Conservation (phyloP, 2,888 invertebrate species). For the Platycheirus rosarum region DNA sequence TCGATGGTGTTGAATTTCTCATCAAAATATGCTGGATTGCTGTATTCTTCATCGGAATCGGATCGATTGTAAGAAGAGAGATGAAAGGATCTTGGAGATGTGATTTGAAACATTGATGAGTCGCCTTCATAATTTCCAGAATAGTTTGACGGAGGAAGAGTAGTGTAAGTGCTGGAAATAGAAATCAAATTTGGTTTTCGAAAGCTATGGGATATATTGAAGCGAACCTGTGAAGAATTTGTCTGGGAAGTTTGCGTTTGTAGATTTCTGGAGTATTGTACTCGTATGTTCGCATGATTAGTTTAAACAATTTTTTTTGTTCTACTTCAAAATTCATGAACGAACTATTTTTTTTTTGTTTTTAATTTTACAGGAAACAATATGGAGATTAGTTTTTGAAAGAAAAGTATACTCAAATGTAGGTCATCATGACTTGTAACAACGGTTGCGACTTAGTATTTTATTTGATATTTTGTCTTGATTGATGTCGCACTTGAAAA, state of each 20-base stretch:
- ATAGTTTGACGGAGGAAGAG: slow-evolving; percentile 12
- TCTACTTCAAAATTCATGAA: not conserved
- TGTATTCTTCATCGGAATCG: slow-evolving; percentile 43
- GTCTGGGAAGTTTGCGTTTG: not conserved
- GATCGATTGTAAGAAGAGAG: not conserved
- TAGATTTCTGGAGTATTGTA: not conserved
- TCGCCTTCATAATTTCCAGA: slow-evolving; percentile 57
- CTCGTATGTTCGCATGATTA: not conserved
- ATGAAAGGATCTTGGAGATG: slow-evolving; percentile 9
- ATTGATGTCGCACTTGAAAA: too few relatives aligned
- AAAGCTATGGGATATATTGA: too few relatives aligned
- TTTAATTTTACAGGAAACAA: not conserved
- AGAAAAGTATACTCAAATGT: not conserved
- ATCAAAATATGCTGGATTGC: slow-evolving; percentile 1
- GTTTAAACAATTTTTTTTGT: not conserved
- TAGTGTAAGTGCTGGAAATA: slow-evolving; percentile 23
- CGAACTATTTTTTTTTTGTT: not conserved
- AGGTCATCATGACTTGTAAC: too few relatives aligned
- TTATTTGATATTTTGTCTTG: too few relatives aligned
- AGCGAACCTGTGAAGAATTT: not conserved
- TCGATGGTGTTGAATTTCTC: slow-evolving; percentile 3
- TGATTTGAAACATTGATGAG: slow-evolving; percentile 19
- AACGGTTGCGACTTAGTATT: too few relatives aligned
- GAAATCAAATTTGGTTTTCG: too few relatives aligned
- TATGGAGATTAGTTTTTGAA: not conserved